Evolutionary conservation across 2,888 invertebrate species (phyloP).

Genomic region (Luperina testacea): DNA sequence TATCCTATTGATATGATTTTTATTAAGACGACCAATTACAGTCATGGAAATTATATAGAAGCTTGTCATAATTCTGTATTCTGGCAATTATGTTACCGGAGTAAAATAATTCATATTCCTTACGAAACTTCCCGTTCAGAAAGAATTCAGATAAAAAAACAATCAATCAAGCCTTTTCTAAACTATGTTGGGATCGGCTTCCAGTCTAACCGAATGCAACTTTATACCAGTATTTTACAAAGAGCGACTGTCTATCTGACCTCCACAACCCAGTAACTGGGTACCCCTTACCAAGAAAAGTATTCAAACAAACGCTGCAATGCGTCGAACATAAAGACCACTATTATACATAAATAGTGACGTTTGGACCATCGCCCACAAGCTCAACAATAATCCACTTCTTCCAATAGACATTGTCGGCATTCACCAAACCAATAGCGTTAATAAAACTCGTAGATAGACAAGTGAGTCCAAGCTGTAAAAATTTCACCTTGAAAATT

Average conservation of each 20-base stretch:
- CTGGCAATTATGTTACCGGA: neutral
- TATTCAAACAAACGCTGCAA: neutral
- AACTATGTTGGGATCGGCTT: neutral
- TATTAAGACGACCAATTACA: neutral
- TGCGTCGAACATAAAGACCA: slow-evolving; percentile 2
- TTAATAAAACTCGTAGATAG: neutral
- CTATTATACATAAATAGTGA: neutral
- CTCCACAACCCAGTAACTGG: neutral
- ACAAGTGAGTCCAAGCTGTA: too few species aligned
- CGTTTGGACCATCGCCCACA: slow-evolving; percentile 23
- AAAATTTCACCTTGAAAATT: neutral
- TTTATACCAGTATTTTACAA: neutral
- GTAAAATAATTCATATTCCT: neutral
- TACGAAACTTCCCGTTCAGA: neutral
- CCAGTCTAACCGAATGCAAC: neutral
- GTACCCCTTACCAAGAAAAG: neutral
- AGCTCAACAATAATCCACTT: slow-evolving; percentile 25
- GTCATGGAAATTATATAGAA: neutral
- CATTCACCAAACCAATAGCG: slow-evolving; percentile 1
- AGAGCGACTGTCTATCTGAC: neutral
- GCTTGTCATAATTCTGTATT: neutral
- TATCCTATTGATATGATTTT: slow-evolving; percentile 24
- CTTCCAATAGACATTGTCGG: neutral
- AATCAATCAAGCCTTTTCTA: neutral
- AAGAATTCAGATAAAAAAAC: neutral